These are phyloP conservation scores for Lepidostoma basale DNA, from an alignment of 1,140 invertebrate species.

Conservation along the genomic window DNA sequence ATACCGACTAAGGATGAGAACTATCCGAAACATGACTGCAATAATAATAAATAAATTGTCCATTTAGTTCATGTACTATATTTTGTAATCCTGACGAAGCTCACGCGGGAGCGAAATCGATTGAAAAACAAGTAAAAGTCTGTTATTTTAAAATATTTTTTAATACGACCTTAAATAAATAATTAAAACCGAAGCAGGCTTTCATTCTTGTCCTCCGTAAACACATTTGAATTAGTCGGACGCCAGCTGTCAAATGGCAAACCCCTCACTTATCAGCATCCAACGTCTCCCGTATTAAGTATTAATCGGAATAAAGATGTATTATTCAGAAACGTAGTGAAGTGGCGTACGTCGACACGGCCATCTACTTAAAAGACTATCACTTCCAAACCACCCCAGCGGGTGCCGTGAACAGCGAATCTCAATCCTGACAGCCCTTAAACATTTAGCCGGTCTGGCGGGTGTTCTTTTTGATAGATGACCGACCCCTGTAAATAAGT, in stretches of 20 bases:
- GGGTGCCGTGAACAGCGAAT: not conserved
- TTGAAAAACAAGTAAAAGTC: too few relatives aligned
- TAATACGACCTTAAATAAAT: not conserved
- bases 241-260: not conserved
- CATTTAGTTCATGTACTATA: too few relatives aligned
- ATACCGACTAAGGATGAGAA: too few relatives aligned
- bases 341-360: constrained; percentile 24
- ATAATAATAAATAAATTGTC: too few relatives aligned
- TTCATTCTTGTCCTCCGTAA: not conserved
- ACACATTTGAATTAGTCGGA: constrained; percentile 2
- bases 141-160: too few relatives aligned
- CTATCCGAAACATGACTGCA: too few relatives aligned
- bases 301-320: constrained; percentile 31
- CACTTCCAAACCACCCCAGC: not conserved
- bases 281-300: constrained; percentile 1
- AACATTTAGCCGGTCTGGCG: not conserved
- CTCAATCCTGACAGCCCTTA: not conserved
- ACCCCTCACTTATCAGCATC: not conserved
- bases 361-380: constrained; percentile 26
- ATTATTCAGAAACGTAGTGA: constrained; percentile 25
- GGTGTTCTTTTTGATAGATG: not conserved
- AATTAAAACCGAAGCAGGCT: not conserved
- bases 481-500: not conserved
- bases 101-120: too few relatives aligned
- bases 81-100: too few relatives aligned